Evolutionary conservation across 2,888 invertebrate genomes (phyloP).

Genomic region (Rhorus exstirpatorius): DNA sequence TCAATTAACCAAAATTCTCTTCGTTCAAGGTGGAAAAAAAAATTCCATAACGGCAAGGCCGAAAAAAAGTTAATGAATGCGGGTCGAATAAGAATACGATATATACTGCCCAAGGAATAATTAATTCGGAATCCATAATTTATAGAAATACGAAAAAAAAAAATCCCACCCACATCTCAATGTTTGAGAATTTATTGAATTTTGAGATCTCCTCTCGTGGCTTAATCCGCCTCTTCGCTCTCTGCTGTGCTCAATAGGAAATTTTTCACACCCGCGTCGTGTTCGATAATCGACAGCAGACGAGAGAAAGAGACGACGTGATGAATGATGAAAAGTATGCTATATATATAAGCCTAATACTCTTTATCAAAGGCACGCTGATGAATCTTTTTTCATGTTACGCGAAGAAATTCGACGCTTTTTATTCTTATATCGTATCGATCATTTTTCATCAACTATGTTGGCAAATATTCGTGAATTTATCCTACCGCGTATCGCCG

Average conservation of each 20-base stretch:
- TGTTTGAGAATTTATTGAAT: constrained; percentile 19
- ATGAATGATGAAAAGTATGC: constrained; percentile 9
- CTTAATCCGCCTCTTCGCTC: not conserved
- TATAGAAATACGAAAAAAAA: constrained; percentile 3
- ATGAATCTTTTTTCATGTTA: constrained; percentile 20
- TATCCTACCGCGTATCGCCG: not conserved
- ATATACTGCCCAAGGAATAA: not conserved
- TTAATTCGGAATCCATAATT: constrained; percentile 21
- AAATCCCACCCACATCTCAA: not conserved
- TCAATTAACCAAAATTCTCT: constrained; percentile 3
- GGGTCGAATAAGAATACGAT: constrained; percentile 20
- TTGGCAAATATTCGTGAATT: constrained; percentile 59
- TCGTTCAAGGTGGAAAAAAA: constrained; percentile 25
- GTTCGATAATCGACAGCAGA: constrained; percentile 19
- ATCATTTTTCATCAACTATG: constrained; percentile 51
- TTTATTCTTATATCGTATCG: constrained; percentile 14
- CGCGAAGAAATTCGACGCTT: constrained; percentile 10
- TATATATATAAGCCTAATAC: not conserved
- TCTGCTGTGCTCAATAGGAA: constrained; percentile 26
- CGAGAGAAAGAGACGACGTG: not conserved
- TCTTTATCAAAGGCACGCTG: constrained; percentile 16
- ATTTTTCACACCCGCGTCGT: constrained; percentile 40
- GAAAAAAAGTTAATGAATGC: constrained; percentile 33
- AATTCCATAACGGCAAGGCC: not conserved
- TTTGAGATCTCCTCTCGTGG: not conserved